Evolutionary conservation across 2,113 vertebrate genomes (phyloP).

Genomic region (Archilochus colubris): DNA sequence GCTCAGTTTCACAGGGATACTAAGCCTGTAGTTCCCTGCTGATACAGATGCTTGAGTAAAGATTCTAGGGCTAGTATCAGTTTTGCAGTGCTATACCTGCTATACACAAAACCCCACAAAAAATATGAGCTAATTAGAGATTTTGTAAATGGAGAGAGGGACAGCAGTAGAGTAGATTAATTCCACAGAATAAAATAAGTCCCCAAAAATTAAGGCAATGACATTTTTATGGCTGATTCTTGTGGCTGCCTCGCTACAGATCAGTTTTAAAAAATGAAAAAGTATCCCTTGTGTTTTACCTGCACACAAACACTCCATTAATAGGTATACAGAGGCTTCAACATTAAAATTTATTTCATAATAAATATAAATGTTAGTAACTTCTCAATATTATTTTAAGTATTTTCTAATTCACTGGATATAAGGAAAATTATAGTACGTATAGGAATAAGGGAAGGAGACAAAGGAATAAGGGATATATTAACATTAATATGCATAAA

Average conservation of each 20-base stretch:
- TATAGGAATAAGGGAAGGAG: not conserved
- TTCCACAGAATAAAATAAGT: not conserved
- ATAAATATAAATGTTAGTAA: not conserved
- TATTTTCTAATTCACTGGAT: not conserved
- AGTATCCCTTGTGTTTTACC: not conserved
- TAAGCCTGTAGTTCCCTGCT: not conserved
- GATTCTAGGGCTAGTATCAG: not conserved
- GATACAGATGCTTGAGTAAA: not conserved
- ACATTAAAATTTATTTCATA: not conserved
- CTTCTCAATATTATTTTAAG: not conserved
- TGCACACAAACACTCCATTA: not conserved
- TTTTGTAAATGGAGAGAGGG: not conserved
- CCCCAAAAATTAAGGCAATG: not conserved
- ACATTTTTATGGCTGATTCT: not conserved
- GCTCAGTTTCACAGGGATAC: not conserved
- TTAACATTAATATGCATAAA: too few species aligned
- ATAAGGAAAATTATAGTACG: not conserved
- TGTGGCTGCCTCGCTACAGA: not conserved
- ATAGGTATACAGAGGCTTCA: not conserved
- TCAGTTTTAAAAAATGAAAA: not conserved
- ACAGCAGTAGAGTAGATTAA: not conserved
- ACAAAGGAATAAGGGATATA: not conserved
- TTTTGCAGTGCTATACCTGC: not conserved
- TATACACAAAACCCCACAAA: not conserved
- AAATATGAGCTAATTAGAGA: not conserved